A percentile compares a stretch with the other conserved stretches of the same genome.
Conservation (phyloP, 2,888 invertebrate species). For the Phrixothrix hirtus region DNA sequence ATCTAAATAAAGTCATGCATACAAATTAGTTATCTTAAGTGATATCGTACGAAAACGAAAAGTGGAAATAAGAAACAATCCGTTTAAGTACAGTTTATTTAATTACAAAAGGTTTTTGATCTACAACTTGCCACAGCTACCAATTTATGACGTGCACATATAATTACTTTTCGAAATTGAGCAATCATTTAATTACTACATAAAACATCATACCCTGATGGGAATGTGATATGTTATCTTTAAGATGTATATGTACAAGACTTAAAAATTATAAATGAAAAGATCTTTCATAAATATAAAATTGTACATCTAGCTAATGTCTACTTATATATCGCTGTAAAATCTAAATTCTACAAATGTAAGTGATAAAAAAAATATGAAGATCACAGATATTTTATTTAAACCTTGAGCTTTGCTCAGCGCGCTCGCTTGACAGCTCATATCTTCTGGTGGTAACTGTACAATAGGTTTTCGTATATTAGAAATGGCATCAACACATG, state of each 20-base stretch:
- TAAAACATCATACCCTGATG: slow-evolving; percentile 29
- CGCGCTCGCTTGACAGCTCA: slow-evolving; percentile 85
- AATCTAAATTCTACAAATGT: slow-evolving; percentile 20
- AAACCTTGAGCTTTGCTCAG: slow-evolving; percentile 61
- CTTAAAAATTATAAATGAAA: slow-evolving; percentile 3
- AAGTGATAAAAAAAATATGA: slow-evolving; percentile 34
- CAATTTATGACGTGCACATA: slow-evolving; percentile 22
- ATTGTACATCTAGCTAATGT: slow-evolving; percentile 13
- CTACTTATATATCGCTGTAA: slow-evolving; percentile 8
- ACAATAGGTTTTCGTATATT: slow-evolving; percentile 69
- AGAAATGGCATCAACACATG: slow-evolving; percentile 68
- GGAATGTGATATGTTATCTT: slow-evolving; percentile 29
- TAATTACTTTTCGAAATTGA: slow-evolving; percentile 22
- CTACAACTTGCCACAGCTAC: slow-evolving; percentile 20
- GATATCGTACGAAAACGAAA: no score
- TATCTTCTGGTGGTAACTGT: slow-evolving; percentile 76
- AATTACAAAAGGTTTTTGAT: slow-evolving; percentile 19
- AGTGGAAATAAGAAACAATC: no score
- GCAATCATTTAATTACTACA: slow-evolving; percentile 28
- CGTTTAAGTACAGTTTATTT: slow-evolving; percentile 7
- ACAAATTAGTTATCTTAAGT: no score
- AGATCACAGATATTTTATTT: slow-evolving; percentile 45
- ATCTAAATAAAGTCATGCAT: neutral
- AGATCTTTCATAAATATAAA: slow-evolving; percentile 9
- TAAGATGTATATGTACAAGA: slow-evolving; percentile 20